phyloP scores from a whole-genome alignment of 2,797 vertebrate genomes.

The Alfaro cultratus region DNA sequence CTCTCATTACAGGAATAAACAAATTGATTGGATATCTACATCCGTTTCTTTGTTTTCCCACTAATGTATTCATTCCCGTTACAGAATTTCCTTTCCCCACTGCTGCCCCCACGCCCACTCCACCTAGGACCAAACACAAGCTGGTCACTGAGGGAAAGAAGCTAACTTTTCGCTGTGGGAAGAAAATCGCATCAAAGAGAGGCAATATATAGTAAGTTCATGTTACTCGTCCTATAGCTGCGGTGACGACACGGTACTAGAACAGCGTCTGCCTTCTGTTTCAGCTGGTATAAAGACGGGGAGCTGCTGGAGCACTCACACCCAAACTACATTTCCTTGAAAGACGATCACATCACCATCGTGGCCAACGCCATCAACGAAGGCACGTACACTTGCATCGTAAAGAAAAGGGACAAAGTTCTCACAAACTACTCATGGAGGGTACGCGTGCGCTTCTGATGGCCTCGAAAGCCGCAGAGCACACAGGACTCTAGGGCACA shows the following conservation, averaged over 20 bases:
- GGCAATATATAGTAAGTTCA: conserved; percentile 95
- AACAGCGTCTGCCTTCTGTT: conserved; percentile 3
- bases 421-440: conserved; percentile 96
- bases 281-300: conserved; percentile 97
- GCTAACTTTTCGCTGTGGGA: conserved; percentile 94
- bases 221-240: background rate
- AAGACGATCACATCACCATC: conserved; percentile 91
- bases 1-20: background rate
- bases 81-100: conserved; percentile 95
- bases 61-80: conserved; percentile 2
- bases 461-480: conserved; percentile 18
- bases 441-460: conserved; percentile 86
- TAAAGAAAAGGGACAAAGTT: conserved; percentile 89
- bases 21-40: background rate
- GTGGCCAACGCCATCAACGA: conserved; percentile 97
- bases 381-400: conserved; percentile 94
- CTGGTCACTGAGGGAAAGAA: conserved; percentile 92
- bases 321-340: conserved; percentile 91
- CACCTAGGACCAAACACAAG: conserved; percentile 91
- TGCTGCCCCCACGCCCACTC: conserved; percentile 82
- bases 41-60: conserved; percentile 1
- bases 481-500: conserved; percentile 71
- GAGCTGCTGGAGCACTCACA: conserved; percentile 94
- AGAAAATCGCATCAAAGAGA: conserved; percentile 94
- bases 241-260: background rate